Base-by-base conservation (phyloP, 2,797 vertebrate genomes). In the Enteromius radiatus region DNA sequence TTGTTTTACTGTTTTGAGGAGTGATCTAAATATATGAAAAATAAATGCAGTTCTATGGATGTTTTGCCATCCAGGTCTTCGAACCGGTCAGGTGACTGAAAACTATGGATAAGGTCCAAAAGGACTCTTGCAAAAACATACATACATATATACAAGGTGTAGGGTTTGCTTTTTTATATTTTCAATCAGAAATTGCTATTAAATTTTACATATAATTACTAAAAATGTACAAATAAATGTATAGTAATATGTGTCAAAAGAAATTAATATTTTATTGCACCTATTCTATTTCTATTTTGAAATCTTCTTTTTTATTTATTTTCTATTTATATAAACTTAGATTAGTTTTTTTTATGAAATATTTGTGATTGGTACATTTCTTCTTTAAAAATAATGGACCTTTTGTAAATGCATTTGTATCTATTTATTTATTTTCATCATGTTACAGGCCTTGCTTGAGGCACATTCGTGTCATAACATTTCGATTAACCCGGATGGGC, bases 401-500 rank as follows among this genome's bases (percentile, higher is more conserved):
- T 12, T 45, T 10, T 7, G 14, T 23, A 17, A 38, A 28, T 43
- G 33, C 3, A 67, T 73, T 31, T 23, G 64, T 23, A 12, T 12
- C 5, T 61, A 26, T 21, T 15, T 23, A 9, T 82, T 78, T 73
- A 45, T 54, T 12, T 12, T 15, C 59, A 47, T 33, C 10, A 59
- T 38, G 43, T 31, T 21, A 38, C 28, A 45, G 21, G 47, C 43
- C 61, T 76, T 31, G 52, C 61, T 28, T 33, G 41, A 78, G 23
- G 67, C 49, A n/a, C 5, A 12, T 82, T 21, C 36, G 43, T 67
- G 65, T 76, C 78, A 71, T 80, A 69, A 56, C 17, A 14, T 76
- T 71, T 54, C 14, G n/a, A 75, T 76, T 61, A 67, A 74, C 61
- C n/a, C 11, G 7, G 23, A 67, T 64, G 49, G n/a, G 56, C 76